Percentiles rank a stretch among this genome's conserved stretches.
Conservation (phyloP, 2,888 invertebrate genomes). For the Noctua comes region DNA sequence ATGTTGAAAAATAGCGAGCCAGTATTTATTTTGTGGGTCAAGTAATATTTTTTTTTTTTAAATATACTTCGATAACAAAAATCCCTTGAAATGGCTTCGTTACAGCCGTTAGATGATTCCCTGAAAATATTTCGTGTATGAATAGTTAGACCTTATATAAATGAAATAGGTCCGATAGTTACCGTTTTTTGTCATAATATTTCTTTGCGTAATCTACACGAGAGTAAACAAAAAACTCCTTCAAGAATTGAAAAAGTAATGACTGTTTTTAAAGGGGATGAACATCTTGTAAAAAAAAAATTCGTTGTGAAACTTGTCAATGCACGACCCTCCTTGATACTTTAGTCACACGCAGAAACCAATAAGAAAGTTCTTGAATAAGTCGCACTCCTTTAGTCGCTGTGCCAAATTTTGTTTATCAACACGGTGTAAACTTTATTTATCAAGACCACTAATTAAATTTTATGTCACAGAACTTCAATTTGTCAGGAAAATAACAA, state of each 20-base stretch:
- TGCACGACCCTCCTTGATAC: not conserved
- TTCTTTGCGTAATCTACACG: not conserved
- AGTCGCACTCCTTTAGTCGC: not conserved
- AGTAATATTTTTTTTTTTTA: too few relatives aligned
- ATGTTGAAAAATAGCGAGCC: too few relatives aligned
- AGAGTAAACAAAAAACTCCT: not conserved
- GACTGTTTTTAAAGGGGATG: not conserved
- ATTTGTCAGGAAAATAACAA: constrained; percentile 37
- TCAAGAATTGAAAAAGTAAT: not conserved
- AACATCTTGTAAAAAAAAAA: not conserved
- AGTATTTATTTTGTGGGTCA: too few relatives aligned
- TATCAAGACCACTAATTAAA: constrained; percentile 19
- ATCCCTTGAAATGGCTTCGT: too few relatives aligned
- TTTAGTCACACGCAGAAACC: not conserved
- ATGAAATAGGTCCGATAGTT: not conserved
- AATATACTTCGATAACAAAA: too few relatives aligned
- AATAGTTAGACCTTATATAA: too few relatives aligned
- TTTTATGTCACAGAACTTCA: constrained; percentile 38
- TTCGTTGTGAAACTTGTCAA: not conserved
- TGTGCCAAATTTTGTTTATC: not conserved
- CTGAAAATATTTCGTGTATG: too few relatives aligned
- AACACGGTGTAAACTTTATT: constrained; percentile 19
- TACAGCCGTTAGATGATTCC: too few relatives aligned
- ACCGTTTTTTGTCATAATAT: not conserved
- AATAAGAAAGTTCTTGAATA: constrained; percentile 8